These are phyloP conservation scores for Empis livida DNA, from an alignment of 2,888 invertebrate genomes.

Conservation along the genomic window DNA sequence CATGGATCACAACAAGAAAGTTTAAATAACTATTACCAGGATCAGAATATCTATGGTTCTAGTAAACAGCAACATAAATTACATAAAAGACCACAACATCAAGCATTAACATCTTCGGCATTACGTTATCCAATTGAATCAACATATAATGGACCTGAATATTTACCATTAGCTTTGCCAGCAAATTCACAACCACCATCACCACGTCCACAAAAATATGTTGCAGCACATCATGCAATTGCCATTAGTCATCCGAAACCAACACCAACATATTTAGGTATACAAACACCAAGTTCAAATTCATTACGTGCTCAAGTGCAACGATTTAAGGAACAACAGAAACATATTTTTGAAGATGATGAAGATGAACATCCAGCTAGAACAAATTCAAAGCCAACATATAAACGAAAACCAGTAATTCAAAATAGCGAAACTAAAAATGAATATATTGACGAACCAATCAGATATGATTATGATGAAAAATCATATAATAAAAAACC, in stretches of 20 bases:
- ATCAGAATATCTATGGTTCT: neutral
- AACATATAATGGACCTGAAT: neutral
- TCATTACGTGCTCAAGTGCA: conserved; percentile 28
- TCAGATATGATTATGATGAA: neutral
- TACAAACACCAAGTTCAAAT: conserved; percentile 6
- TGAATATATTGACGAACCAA: neutral
- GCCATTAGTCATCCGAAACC: conserved; percentile 10
- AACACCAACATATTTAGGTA: conserved; percentile 5
- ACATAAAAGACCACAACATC: neutral
- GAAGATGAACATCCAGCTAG: conserved; percentile 40
- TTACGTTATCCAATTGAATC: neutral
- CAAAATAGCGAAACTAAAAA: neutral
- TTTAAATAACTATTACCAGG: neutral
- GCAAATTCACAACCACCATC: conserved; percentile 1
- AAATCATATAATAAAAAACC: conserved; percentile 4
- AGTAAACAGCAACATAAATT: neutral
- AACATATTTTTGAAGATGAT: conserved; percentile 37
- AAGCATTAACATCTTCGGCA: neutral
- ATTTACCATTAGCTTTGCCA: neutral
- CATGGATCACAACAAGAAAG: neutral
- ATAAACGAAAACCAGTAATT: neutral
- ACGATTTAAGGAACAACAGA: conserved; percentile 36
- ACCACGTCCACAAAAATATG: conserved; percentile 9
- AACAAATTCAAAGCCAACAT: neutral
- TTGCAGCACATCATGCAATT: conserved; percentile 15